Conservation (phyloP, 2,113 vertebrate species). For the Bagarius yarrelli region DNA sequence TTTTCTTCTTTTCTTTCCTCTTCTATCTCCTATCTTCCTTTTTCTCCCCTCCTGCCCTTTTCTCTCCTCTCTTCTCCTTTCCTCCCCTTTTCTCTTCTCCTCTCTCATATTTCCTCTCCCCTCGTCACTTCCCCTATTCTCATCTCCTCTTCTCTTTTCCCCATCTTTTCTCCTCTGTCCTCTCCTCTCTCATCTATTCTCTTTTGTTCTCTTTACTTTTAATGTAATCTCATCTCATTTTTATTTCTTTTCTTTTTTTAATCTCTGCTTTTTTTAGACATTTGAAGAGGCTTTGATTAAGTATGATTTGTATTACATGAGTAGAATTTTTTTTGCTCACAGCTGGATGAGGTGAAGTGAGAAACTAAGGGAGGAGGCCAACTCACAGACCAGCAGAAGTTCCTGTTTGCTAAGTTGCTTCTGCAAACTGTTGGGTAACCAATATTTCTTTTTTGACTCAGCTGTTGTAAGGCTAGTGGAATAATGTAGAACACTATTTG, state of each 20-base stretch:
- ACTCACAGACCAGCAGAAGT: conserved; percentile 54
- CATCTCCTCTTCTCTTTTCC: not conserved
- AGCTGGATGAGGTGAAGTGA: conserved; percentile 58
- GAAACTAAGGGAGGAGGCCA: conserved; percentile 60
- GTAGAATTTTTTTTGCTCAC: conserved; percentile 33
- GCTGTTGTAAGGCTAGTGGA: conserved; percentile 49
- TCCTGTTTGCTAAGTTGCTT: conserved; percentile 68
- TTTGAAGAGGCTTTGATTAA: not conserved
- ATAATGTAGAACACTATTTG: conserved; percentile 24
- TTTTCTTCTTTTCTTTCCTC: not conserved
- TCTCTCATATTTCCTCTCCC: too few species aligned
- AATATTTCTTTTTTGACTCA: conserved; percentile 13
- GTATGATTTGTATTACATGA: too few species aligned
- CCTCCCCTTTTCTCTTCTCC: not conserved
- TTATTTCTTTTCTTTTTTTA: too few species aligned
- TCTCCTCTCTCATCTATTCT: not conserved
- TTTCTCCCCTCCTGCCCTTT: not conserved
- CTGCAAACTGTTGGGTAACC: conserved; percentile 59
- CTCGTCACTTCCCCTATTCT: not conserved
- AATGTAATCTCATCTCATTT: not conserved
- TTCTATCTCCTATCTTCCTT: too few species aligned
- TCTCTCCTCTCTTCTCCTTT: not conserved
- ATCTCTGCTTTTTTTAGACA: not conserved
- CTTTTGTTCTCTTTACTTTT: not conserved
- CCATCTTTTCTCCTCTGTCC: not conserved